A percentile compares a stretch with the other conserved stretches of the same genome.
Conservation (phyloP, 2,797 vertebrate genomes). For the Cheirogaleus major region DNA sequence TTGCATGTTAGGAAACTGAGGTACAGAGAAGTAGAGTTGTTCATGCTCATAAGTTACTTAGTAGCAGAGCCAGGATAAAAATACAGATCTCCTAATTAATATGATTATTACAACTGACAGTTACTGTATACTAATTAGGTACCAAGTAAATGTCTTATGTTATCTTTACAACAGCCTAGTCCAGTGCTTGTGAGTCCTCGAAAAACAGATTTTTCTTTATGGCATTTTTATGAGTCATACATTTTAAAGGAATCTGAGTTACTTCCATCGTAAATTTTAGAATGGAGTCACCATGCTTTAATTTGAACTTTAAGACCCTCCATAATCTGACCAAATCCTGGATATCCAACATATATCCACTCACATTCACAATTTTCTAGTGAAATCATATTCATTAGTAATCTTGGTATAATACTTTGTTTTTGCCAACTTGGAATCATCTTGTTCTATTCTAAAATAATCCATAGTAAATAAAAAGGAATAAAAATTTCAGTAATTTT, state of each 20-base stretch:
- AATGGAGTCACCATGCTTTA: not conserved
- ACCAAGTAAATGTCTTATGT: not conserved
- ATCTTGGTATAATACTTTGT: not conserved
- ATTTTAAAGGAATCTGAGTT: conserved; percentile 9
- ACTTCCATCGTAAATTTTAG: not conserved
- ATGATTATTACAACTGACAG: not conserved
- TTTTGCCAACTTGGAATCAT: not conserved
- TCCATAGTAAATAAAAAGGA: conserved; percentile 21
- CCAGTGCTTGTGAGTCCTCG: not conserved
- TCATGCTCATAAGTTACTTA: not conserved
- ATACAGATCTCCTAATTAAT: not conserved
- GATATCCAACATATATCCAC: not conserved
- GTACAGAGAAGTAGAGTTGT: not conserved
- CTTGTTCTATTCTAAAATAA: conserved; percentile 20
- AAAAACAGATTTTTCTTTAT: not conserved
- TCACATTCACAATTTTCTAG: not conserved
- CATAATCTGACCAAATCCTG: not conserved
- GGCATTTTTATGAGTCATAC: not conserved
- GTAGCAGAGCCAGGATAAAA: not conserved
- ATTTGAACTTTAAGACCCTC: not conserved
- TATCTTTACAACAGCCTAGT: not conserved
- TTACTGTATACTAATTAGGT: not conserved
- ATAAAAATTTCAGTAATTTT: not conserved
- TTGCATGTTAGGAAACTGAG: conserved; percentile 17
- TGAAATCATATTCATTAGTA: not conserved